phyloP scores from a whole-genome alignment of 2,113 vertebrate genomes.

The Pontoporia blainvillei region DNA sequence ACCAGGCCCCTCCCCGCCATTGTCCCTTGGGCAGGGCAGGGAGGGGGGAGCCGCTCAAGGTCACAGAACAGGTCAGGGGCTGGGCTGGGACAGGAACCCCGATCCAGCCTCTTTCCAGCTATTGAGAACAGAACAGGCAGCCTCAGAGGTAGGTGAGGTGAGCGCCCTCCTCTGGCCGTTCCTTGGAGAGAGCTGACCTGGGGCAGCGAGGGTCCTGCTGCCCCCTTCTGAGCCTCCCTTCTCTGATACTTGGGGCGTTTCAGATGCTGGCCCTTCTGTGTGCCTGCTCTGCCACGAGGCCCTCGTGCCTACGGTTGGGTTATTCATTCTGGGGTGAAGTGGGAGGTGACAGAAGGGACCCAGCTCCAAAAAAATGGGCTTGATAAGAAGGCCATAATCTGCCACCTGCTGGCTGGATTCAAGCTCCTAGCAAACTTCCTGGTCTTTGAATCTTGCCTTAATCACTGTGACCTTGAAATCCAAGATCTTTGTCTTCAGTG shows the following conservation, averaged over 20 bases:
- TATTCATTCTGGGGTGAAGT: neutral
- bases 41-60: neutral
- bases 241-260: neutral
- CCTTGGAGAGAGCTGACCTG: neutral
- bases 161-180: neutral
- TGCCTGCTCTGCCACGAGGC: neutral
- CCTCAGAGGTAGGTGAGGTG: neutral
- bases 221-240: neutral
- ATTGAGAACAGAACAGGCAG: neutral
- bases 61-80: neutral
- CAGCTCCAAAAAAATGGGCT: neutral
- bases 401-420: slow-evolving; percentile 69
- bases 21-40: neutral
- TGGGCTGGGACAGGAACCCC: neutral
- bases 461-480: slow-evolving; percentile 48
- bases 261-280: neutral
- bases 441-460: neutral
- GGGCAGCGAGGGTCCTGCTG: neutral
- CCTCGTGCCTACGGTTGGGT: neutral
- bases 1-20: neutral
- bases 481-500: neutral
- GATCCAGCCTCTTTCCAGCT: neutral
- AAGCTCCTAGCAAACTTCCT: slow-evolving; percentile 36
- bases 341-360: neutral
- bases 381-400: slow-evolving; percentile 38